Evolutionary conservation across 2,113 vertebrate genomes (phyloP).

Genomic region (Paracanthobrama guichenoti): DNA sequence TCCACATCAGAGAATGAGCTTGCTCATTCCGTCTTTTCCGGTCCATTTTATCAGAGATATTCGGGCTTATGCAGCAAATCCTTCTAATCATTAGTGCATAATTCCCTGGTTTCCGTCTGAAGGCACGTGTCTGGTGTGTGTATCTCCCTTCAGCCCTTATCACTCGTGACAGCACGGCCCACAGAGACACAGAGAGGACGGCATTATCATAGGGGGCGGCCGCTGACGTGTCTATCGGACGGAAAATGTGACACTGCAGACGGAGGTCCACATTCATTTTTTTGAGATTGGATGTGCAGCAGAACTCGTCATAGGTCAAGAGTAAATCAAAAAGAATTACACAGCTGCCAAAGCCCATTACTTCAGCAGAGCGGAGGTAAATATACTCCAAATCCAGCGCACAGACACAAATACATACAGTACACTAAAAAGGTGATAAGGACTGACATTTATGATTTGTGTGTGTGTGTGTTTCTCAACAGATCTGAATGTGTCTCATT

Average conservation of each 20-base stretch:
- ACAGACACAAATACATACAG: slow-evolving; percentile 31
- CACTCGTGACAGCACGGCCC: slow-evolving; percentile 37
- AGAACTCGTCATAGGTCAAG: slow-evolving; percentile 68
- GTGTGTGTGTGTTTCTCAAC: background rate
- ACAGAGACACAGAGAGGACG: slow-evolving; percentile 13
- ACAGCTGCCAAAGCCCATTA: slow-evolving; percentile 77
- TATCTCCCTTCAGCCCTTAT: slow-evolving; percentile 13
- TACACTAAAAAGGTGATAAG: background rate
- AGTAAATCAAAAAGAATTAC: slow-evolving; percentile 75
- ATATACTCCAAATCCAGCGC: slow-evolving; percentile 38
- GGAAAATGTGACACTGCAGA: slow-evolving; percentile 41
- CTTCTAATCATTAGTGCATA: slow-evolving; percentile 21
- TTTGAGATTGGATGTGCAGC: slow-evolving; percentile 41
- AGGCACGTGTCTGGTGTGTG: slow-evolving; percentile 19
- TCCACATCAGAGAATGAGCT: background rate
- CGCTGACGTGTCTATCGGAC: slow-evolving; percentile 40
- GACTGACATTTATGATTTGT: background rate
- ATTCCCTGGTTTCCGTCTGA: slow-evolving; percentile 9
- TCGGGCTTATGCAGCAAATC: slow-evolving; percentile 6
- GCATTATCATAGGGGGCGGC: slow-evolving; percentile 42
- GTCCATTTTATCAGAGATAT: slow-evolving; percentile 19
- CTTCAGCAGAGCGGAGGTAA: slow-evolving; percentile 60
- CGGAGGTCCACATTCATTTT: slow-evolving; percentile 39
- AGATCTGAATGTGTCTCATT: background rate
- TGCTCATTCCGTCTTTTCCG: background rate